Base-by-base conservation (phyloP, 2,888 invertebrate species). In the Habrosyne pyritoides region DNA sequence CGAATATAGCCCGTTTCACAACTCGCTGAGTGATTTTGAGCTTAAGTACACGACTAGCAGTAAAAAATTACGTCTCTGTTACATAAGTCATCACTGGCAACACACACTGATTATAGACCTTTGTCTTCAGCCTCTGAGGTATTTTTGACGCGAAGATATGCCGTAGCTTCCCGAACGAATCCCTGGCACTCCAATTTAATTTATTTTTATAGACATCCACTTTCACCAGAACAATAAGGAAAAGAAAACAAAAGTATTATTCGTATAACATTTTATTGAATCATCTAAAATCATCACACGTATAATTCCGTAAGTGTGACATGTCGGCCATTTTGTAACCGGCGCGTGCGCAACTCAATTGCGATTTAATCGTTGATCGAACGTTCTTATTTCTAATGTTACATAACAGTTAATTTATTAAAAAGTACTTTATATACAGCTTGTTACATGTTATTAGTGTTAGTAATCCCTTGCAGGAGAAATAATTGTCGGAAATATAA, bases 201-300 rank as follows among this genome's bases (percentile, higher is more conserved):
- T 63, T 64, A 62, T 58, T 64, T 55, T 61, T 53, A 24, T 56
- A 47, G 53, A 57, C n/a, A n/a, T 57, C 50, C 63, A 65, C 67
- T 72, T 71, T 69, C 68, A 57, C 66, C 58, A 67, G 72, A 74
- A 75, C 64, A 71, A 68, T 66, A 60, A 72, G 71, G 71, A 80
- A 88, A 86, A 77, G 79, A 79, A 86, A 86, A 85, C 79, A 75
- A 69, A 61, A 67, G 60, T 53, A 66, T 65, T 71, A 71, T 79
- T 83, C 82, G 84, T 71, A 76, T 83, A 88, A 87, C 75, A 76
- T 64, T 86, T 84, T 84, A 86, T 86, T 87, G 79, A 81, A 82
- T 79, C 69, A 64, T 69, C 86, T 79, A 83, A 81, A 89, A 65
- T 71, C 84, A 53, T 60, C 53, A 64, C 88, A 86, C 90, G 89